Conservation (phyloP, 2,888 invertebrate species). For the Caenorhabditis sp. region DNA sequence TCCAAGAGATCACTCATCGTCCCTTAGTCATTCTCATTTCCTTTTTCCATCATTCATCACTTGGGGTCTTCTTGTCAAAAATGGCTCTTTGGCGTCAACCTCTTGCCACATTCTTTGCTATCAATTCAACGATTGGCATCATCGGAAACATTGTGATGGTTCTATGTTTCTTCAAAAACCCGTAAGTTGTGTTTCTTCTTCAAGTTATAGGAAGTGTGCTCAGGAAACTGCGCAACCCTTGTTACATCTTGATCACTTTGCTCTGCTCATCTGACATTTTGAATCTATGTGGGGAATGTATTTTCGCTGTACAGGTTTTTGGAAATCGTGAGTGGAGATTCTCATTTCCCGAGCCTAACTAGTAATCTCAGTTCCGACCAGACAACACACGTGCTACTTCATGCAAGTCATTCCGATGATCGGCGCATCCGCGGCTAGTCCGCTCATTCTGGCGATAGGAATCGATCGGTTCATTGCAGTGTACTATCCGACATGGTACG, state of each 20-base stretch:
- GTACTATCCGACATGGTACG: background rate
- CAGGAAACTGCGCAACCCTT: constrained; percentile 28
- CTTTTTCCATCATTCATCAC: too few species aligned
- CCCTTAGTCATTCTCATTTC: too few species aligned
- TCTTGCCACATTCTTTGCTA: background rate
- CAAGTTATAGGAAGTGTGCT: background rate
- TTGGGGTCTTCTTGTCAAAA: too few species aligned
- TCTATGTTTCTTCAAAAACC: constrained; percentile 2
- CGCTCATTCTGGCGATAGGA: constrained; percentile 63
- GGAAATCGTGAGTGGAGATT: constrained; percentile 14
- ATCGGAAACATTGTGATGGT: constrained; percentile 32
- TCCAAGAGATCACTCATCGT: too few species aligned
- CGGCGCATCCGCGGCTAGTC: constrained; percentile 56
- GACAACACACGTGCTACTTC: constrained; percentile 53
- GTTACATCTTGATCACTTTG: constrained; percentile 9
- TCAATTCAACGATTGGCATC: constrained; percentile 25
- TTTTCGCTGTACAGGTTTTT: constrained; percentile 15
- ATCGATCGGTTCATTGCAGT: constrained; percentile 49
- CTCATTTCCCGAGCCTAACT: background rate
- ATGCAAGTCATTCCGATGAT: constrained; percentile 55
- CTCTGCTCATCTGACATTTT: constrained; percentile 22
- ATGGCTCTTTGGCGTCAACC: background rate
- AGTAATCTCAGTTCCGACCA: constrained; percentile 44
- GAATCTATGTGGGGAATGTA: background rate
- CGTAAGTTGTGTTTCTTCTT: background rate